phyloP scores from a whole-genome alignment of 2,113 vertebrate genomes.

The Melanotaenia duboulayi region DNA sequence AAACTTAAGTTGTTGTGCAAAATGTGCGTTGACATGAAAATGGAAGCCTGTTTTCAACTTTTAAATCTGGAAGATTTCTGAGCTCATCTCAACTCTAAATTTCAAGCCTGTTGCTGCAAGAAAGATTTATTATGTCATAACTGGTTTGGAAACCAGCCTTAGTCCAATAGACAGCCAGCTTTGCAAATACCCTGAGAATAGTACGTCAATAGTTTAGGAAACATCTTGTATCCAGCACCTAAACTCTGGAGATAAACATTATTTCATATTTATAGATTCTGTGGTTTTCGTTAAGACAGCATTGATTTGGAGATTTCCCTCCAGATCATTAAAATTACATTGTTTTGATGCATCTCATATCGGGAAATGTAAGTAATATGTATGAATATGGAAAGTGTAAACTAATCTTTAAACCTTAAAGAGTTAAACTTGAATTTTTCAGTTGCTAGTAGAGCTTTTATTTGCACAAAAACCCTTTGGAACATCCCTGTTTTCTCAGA shows the following conservation, averaged over 20 bases:
- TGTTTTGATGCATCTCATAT: background rate
- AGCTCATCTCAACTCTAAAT: background rate
- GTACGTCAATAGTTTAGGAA: background rate
- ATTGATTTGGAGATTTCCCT: background rate
- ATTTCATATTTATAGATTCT: background rate
- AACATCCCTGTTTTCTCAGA: background rate
- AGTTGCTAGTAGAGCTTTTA: background rate
- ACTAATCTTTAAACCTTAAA: background rate
- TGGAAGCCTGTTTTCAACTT: too few relatives aligned
- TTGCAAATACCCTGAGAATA: background rate
- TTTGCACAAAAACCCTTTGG: background rate
- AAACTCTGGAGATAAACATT: background rate
- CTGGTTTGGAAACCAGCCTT: background rate
- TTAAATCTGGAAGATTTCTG: background rate
- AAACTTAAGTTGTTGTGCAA: too few relatives aligned
- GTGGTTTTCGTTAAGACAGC: background rate
- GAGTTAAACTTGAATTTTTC: background rate
- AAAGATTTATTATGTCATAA: background rate
- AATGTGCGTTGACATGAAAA: too few relatives aligned
- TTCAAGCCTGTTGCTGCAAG: background rate
- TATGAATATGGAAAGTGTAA: background rate
- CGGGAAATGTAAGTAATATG: background rate
- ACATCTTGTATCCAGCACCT: background rate
- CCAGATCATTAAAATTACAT: background rate
- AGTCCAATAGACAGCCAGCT: background rate